These are phyloP conservation scores for Heterodera filipjevi DNA, from an alignment of 2,888 invertebrate genomes.

Conservation along the genomic window DNA sequence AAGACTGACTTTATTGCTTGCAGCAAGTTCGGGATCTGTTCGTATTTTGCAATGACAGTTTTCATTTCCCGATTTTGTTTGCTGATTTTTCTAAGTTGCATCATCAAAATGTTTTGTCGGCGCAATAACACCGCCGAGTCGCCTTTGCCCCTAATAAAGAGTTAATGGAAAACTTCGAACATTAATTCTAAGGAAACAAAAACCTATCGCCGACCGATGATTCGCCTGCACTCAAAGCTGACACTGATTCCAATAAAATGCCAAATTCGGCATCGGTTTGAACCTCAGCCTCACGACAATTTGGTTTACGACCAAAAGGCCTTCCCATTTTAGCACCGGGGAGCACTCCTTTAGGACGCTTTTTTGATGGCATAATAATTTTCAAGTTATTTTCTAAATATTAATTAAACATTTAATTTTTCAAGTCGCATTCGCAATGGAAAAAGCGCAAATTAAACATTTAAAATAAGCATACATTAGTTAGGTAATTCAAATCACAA, in stretches of 20 bases:
- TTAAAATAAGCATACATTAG: too few species aligned
- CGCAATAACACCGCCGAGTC: background rate
- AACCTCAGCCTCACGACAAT: background rate
- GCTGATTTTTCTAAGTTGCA: conserved; percentile 1
- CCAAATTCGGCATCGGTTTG: conserved; percentile 8
- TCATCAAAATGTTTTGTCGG: conserved; percentile 9
- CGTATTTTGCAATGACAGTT: background rate
- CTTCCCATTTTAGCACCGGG: background rate
- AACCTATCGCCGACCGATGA: background rate
- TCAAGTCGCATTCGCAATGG: background rate
- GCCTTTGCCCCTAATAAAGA: background rate
- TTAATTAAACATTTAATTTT: background rate
- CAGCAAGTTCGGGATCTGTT: background rate
- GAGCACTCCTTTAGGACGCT: background rate
- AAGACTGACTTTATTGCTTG: background rate
- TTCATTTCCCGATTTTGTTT: background rate
- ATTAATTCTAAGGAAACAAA: background rate
- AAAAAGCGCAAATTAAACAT: background rate
- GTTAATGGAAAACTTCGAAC: background rate
- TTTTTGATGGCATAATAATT: conserved; percentile 1
- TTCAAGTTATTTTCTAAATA: background rate
- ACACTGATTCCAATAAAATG: background rate
- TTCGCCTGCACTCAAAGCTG: background rate
- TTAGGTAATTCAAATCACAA: background rate
- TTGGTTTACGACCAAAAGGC: background rate